Conservation (phyloP, 2,797 vertebrate genomes). For the Percopsis omiscomaycus region DNA sequence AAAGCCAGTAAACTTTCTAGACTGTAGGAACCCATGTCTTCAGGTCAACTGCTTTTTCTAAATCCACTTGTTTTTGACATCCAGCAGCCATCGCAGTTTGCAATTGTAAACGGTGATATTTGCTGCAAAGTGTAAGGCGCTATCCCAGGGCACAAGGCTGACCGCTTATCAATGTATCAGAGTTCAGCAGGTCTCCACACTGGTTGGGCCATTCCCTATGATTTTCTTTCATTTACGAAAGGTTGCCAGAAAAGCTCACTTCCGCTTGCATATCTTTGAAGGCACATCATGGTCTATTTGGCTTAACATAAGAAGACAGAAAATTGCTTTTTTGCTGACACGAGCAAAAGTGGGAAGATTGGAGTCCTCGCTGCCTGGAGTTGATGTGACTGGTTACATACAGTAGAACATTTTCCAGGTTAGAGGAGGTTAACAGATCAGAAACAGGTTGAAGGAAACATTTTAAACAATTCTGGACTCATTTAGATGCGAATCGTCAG, state of each 20-base stretch:
- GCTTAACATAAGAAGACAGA: conserved; percentile 5
- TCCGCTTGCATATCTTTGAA: not conserved
- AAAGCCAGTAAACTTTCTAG: no score
- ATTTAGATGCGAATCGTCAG: not conserved
- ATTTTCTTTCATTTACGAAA: not conserved
- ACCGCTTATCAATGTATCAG: conserved; percentile 7
- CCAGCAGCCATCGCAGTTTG: no score
- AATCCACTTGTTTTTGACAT: no score
- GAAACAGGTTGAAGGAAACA: not conserved
- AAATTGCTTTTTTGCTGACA: not conserved
- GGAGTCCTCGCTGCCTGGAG: not conserved
- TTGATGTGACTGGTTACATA: not conserved
- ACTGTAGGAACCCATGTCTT: no score
- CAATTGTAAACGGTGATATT: conserved; percentile 1
- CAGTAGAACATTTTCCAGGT: no score
- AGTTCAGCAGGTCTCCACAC: not conserved
- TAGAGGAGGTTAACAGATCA: no score
- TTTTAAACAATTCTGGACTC: not conserved
- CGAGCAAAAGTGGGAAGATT: not conserved
- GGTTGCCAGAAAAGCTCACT: conserved; percentile 1
- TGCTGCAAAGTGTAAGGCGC: conserved; percentile 12
- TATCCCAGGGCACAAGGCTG: not conserved
- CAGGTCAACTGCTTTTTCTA: no score
- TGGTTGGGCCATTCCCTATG: no score
- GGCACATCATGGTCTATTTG: conserved; percentile 5